A percentile compares a stretch with the other conserved stretches of the same genome.
phyloP scores from a whole-genome alignment of 1,140 invertebrate genomes.

The Plodia interpunctella region DNA sequence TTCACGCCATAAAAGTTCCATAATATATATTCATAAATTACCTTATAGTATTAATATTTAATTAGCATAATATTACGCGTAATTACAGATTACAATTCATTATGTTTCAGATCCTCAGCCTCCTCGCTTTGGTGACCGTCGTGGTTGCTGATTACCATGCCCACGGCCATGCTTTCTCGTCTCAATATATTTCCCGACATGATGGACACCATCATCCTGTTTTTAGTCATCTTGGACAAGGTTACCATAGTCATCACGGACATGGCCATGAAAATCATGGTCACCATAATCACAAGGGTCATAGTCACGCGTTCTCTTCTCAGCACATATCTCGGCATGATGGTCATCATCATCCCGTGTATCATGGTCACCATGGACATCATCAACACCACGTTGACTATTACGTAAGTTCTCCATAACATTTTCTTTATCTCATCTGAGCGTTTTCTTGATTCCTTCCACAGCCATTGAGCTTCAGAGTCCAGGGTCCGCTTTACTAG shows the following conservation, averaged over 20 bases:
- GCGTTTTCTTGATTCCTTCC: too few relatives aligned
- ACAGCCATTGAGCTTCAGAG: too few relatives aligned
- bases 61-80: not conserved
- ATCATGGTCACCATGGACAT: constrained; percentile 21
- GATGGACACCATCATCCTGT: constrained; percentile 5
- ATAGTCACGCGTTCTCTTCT: constrained; percentile 39
- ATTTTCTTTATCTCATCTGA: not conserved
- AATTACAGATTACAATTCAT: not conserved
- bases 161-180: constrained; percentile 6
- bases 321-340: constrained; percentile 38
- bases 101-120: not conserved
- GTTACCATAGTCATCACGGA: constrained; percentile 13
- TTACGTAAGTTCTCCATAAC: constrained; percentile 22
- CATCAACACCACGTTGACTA: constrained; percentile 32
- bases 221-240: constrained; percentile 17
- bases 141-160: constrained; percentile 15
- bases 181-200: constrained; percentile 5
- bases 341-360: constrained; percentile 19
- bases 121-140: not conserved
- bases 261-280: constrained; percentile 25
- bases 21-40: too few relatives aligned
- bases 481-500: too few relatives aligned
- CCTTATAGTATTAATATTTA: too few relatives aligned
- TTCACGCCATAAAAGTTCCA: too few relatives aligned
- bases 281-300: constrained; percentile 16